A percentile compares a stretch with the other conserved stretches of the same genome.
Conservation (phyloP, 2,888 invertebrate genomes). For the Ceraclea dissimilis region DNA sequence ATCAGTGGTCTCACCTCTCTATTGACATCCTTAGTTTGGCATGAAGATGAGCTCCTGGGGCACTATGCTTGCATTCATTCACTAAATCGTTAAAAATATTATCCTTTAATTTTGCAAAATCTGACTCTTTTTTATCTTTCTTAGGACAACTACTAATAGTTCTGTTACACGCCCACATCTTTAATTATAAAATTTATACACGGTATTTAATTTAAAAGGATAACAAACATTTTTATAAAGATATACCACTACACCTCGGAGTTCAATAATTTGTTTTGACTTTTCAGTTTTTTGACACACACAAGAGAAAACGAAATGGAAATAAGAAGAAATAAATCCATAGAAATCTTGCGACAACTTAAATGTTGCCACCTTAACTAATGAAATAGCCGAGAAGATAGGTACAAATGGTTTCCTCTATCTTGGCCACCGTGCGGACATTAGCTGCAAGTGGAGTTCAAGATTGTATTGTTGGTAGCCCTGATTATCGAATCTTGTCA, state of each 20-base stretch:
- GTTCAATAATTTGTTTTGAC: too few relatives aligned
- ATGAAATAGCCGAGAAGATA: too few relatives aligned
- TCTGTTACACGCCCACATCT: slow-evolving; percentile 16
- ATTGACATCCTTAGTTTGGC: slow-evolving; percentile 37
- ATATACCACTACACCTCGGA: neutral
- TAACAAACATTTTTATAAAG: neutral
- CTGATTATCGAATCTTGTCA: too few relatives aligned
- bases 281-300: too few relatives aligned
- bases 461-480: too few relatives aligned
- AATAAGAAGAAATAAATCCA: too few relatives aligned
- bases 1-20: slow-evolving; percentile 37
- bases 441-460: too few relatives aligned
- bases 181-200: neutral
- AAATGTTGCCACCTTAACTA: too few relatives aligned
- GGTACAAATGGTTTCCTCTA: too few relatives aligned
- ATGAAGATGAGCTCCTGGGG: slow-evolving; percentile 60
- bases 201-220: neutral
- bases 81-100: slow-evolving; percentile 54
- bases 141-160: neutral
- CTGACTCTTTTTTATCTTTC: neutral
- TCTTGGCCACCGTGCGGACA: too few relatives aligned
- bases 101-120: slow-evolving; percentile 29
- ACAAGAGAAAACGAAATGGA: too few relatives aligned
- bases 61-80: slow-evolving; percentile 57
- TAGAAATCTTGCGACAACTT: too few relatives aligned